Conservation (phyloP, 2,888 invertebrate genomes). For the Lasioglossum pauxillum region DNA sequence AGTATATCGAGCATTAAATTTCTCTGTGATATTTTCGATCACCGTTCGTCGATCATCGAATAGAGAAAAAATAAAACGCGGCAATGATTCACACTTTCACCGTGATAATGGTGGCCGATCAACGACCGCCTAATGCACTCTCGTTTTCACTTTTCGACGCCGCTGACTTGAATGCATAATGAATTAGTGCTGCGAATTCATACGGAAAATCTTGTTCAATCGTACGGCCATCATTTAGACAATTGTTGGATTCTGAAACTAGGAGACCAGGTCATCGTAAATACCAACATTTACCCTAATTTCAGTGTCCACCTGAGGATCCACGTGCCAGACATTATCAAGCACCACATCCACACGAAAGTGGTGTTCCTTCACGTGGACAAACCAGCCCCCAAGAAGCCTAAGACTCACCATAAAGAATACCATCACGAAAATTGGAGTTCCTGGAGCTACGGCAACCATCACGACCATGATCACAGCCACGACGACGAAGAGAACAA, state of each 20-base stretch:
- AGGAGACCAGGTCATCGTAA: background rate
- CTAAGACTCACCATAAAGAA: constrained; percentile 81
- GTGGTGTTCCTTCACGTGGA: constrained; percentile 87
- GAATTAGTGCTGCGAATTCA: background rate
- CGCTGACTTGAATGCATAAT: background rate
- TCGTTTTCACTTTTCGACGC: constrained; percentile 26
- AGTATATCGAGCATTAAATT: constrained; percentile 58
- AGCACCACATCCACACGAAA: constrained; percentile 87
- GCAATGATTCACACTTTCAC: constrained; percentile 50
- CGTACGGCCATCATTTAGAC: no score
- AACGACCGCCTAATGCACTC: constrained; percentile 32
- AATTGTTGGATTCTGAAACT: no score
- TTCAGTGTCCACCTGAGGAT: constrained; percentile 87
- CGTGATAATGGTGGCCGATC: constrained; percentile 27
- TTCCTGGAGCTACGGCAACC: constrained; percentile 66
- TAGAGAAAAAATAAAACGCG: background rate
- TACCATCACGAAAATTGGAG: constrained; percentile 83
- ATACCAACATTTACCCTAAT: background rate
- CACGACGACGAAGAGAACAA: constrained; percentile 45
- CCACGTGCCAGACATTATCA: constrained; percentile 87
- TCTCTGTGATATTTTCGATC: background rate
- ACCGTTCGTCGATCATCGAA: background rate
- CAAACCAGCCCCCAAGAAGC: constrained; percentile 60
- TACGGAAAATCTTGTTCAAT: background rate
- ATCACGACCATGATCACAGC: constrained; percentile 77